Base-by-base conservation (phyloP, 2,113 vertebrate species). In the Thalassoma bifasciatum region DNA sequence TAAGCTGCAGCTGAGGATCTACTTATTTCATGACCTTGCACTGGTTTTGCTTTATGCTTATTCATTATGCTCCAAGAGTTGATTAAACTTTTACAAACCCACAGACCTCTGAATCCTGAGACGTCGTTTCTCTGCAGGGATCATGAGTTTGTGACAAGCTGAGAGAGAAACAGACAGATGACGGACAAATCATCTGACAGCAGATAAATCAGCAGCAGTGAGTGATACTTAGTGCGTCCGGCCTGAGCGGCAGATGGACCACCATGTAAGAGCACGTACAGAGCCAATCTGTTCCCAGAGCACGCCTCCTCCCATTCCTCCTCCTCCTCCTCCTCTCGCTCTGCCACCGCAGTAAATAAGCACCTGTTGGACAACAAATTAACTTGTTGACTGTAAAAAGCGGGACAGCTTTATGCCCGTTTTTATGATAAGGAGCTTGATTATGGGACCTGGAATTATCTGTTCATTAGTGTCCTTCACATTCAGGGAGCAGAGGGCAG, bases 361-460 rank as follows among this genome's bases (percentile, higher is more conserved):
- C 92, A 94, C 90, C 92, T 94, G 93, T 91, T 82, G 53, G 58
- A 88, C 82, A 77, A 92, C 93, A 93, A 90, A 91, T 93, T 88
- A 92, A 90, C 79, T 88, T 76, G 83, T 79, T 70, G 81, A 82
- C 79, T 79, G 75, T 78, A 72, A 87, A 83, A 80, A 56, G 17
- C n/a, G 22, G 3, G 75, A 91, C 90, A 92, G 89, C 77, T 93
- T 93, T 89, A 91, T 86, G 84, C 59, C 19, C 34, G n/a, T 70
- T 66, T 75, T 85, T 81, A 74, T 54, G 79, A 83, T 44, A 46
- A 81, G 52, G 53, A 76, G 49, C 59, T 69, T 74, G 75, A 91
- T 84, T 77, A 86, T 67, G 58, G 22, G 21, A 54, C 51, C 12
- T 40, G 69, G 61, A 54, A 76, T 90, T 36, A 86, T 79, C 73